phyloP scores from a whole-genome alignment of 2,797 vertebrate genomes.

The Ctenosaura bakeri region DNA sequence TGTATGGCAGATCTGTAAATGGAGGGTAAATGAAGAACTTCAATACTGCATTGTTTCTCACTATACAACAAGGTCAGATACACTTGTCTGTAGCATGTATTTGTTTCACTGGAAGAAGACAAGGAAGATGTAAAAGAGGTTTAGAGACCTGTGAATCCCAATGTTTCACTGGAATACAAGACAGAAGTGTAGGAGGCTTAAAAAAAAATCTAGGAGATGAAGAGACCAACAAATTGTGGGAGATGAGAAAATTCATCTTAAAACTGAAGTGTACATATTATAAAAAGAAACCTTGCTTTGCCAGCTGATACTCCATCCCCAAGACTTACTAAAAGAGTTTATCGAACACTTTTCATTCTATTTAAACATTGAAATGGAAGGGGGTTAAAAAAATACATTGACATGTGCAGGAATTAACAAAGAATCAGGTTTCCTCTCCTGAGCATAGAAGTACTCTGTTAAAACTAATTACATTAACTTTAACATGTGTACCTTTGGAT shows the following conservation, averaged over 20 bases:
- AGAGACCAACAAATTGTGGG: slow-evolving; percentile 39
- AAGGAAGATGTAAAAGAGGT: slow-evolving; percentile 40
- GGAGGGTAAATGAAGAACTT: slow-evolving; percentile 39
- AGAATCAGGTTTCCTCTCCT: no score
- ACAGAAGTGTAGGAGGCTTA: slow-evolving; percentile 32
- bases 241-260: slow-evolving; percentile 32
- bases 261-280: neutral
- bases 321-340: no score
- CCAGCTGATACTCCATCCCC: no score
- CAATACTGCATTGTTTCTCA: neutral
- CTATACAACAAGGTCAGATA: slow-evolving; percentile 25
- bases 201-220: slow-evolving; percentile 40
- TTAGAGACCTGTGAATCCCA: slow-evolving; percentile 39
- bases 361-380: no score
- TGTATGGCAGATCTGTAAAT: slow-evolving; percentile 11
- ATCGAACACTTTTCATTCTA: no score
- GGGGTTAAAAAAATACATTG: no score
- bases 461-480: no score
- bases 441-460: no score
- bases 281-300: neutral
- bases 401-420: no score
- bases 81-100: slow-evolving; percentile 48
- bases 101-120: slow-evolving; percentile 47
- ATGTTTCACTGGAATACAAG: slow-evolving; percentile 6
- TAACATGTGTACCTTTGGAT: no score